Base-by-base conservation (phyloP, 2,888 invertebrate species). In the Agrenia bidenticulata region DNA sequence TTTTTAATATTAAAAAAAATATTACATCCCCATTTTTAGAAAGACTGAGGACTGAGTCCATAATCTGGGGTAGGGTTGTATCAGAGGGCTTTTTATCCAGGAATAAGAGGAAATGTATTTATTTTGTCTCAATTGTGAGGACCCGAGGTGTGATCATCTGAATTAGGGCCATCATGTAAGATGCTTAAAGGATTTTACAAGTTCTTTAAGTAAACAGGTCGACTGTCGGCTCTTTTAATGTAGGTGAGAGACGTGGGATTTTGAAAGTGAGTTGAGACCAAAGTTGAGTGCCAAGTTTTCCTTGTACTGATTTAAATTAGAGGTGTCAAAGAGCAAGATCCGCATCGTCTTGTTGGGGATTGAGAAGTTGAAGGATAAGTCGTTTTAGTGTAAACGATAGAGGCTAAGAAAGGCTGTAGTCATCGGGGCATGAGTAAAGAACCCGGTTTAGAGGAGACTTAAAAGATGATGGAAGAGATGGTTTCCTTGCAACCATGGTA, bases 261-360 rank as follows among this genome's bases (percentile, higher is more conserved):
- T 51, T 19, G 24, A 21, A 51, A 32, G 55, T n/a, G 9, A 17
- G 7, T 32, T 9, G 21, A 23, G 24, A 24, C 24, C 13, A 4
- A 23, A 60, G 60, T 51, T 51, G 27, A 51, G 26, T 59, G 59
- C 64, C 64, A 60, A 51, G 54, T 68, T 61, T 60, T 51, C 50
- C 49, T 60, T 54, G 58, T 60, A 66, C 61, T 66, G 55, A 61
- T 66, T 66, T 63, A 55, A 64, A 66, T 66, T 69, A 66, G 66
- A 66, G 61, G 69, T 69, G 65, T 69, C 62, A 69, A 69, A 58
- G 60, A 58, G 50, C 61, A 64, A 55, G 60, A 64, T 59, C 37
- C 64, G 9, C 4, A 45, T 45, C 32, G 32, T 32, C 21, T 11
- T 55, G 55, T 32, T 27, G 21, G 7, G 42, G 57, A 39, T 57